These are phyloP conservation scores for Cladopsammia gracilis DNA, from an alignment of 64 coral and sea anemone species.

Conservation along the genomic window DNA sequence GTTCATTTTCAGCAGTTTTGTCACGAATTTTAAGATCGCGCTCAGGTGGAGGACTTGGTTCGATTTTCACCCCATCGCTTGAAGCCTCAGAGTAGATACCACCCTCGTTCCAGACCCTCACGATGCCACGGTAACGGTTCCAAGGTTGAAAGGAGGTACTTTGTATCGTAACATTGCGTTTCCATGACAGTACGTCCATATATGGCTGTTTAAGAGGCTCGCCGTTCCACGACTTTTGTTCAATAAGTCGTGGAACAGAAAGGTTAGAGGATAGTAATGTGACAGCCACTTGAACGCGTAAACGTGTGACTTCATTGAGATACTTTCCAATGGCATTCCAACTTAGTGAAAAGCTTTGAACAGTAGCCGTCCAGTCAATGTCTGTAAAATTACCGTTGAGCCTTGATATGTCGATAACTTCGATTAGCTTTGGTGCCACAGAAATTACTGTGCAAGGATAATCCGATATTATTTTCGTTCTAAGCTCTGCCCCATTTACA, in stretches of 20 bases:
- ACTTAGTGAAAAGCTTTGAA: slow-evolving; percentile 64
- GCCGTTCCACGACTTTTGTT: slow-evolving; percentile 54
- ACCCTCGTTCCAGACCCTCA: slow-evolving; percentile 62
- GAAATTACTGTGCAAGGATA: slow-evolving; percentile 58
- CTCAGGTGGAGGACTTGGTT: slow-evolving; percentile 65
- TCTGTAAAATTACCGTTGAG: slow-evolving; percentile 61
- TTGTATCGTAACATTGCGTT: slow-evolving; percentile 64
- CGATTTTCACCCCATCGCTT: slow-evolving; percentile 53
- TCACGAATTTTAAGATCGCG: slow-evolving; percentile 53
- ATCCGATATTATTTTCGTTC: slow-evolving; percentile 43
- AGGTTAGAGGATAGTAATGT: slow-evolving; percentile 31
- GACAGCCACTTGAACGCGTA: slow-evolving; percentile 74
- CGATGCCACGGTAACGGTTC: slow-evolving; percentile 70
- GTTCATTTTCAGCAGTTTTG: slow-evolving; percentile 77
- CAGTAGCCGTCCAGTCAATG: slow-evolving; percentile 81
- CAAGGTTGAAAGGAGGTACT: slow-evolving; percentile 48
- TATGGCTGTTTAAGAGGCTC: slow-evolving; percentile 67
- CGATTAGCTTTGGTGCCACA: slow-evolving; percentile 62
- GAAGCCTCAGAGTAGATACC: slow-evolving; percentile 71
- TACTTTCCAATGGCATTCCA: slow-evolving; percentile 61
- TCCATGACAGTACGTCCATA: slow-evolving; percentile 66
- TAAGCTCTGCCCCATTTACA: slow-evolving; percentile 56
- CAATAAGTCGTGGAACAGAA: slow-evolving; percentile 33
- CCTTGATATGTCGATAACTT: slow-evolving; percentile 62
- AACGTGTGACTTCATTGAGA: slow-evolving; percentile 72